Base-by-base conservation (phyloP, 2,797 vertebrate genomes). In the Anguilla pacifica region DNA sequence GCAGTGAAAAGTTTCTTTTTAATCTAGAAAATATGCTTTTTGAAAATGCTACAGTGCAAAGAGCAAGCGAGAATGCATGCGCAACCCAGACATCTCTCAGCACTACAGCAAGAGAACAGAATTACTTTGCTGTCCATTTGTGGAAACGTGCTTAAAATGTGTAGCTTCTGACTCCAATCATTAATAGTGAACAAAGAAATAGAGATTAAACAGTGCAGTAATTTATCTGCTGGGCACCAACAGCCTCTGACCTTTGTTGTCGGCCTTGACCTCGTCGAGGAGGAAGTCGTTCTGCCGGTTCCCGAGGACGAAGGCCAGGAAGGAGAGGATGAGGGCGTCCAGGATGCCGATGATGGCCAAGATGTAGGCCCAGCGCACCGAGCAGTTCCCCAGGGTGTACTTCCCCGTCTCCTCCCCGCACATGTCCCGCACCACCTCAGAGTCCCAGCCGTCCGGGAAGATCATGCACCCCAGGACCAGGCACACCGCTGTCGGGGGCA, bases 391-490 rank as follows among this genome's bases (percentile, higher is more conserved):
- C 91, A 99, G 93, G 83, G 97, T 97, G 91, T 99, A 99, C 92
- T 98, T 99, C 86, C 97, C 98, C 0, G 98, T 96, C 93, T 97
- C 97, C 94, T 98, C 97, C 89, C 98, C 98, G 0, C 98, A 99
- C 97, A 99, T 98, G 93, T 98, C 97, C 93, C 97, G 96, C 92
- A 99, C 97, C 88, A 97, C 97, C 94, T 98, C 98, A 0, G 97
- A 96, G 46, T 99, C 98, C 98, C 98, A 99, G 92, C 98, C 98
- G 0, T 99, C 97, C 0, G 98, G 98, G 92, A 98, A 99, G 93
- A 99, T 99, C 97, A 99, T 98, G 94, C 98, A 99, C 93, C 98
- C 98, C 94, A 99, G 95, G 91, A 99, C 98, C 92, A 99, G 96
- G 95, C 98, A 99, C 91, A 98, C 96, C 91, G 97, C 98, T 99